A percentile compares a stretch with the other conserved stretches of the same genome.
Evolutionary conservation across 2,797 vertebrate genomes (phyloP).

Genomic region (Xiphophorus birchmanni): DNA sequence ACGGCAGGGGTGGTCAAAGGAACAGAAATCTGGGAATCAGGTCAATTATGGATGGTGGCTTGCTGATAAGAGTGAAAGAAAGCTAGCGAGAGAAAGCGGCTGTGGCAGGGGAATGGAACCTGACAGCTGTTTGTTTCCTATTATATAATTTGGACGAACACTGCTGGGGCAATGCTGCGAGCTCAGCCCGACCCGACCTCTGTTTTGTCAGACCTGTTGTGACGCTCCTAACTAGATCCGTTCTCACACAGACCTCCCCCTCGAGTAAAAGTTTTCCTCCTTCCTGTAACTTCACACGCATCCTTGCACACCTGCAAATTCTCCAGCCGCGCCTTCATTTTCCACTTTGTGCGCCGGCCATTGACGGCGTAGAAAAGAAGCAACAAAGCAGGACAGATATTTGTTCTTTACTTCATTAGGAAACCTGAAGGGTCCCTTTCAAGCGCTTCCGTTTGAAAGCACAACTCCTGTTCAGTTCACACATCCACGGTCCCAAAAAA

Average conservation of each 20-base stretch:
- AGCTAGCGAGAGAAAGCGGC: slow-evolving; percentile 54
- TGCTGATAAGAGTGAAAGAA: slow-evolving; percentile 78
- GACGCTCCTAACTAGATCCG: slow-evolving; percentile 79
- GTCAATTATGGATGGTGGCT: slow-evolving; percentile 85
- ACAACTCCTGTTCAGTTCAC: slow-evolving; percentile 77
- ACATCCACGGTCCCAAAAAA: slow-evolving; percentile 75
- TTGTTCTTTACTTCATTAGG: slow-evolving; percentile 77
- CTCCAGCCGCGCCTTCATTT: slow-evolving; percentile 71
- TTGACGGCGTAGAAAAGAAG: slow-evolving; percentile 74
- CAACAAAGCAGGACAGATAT: slow-evolving; percentile 74
- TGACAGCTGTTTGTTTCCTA: slow-evolving; percentile 51
- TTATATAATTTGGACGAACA: slow-evolving; percentile 49
- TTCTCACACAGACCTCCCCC: slow-evolving; percentile 78
- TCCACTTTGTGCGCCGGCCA: slow-evolving; percentile 64
- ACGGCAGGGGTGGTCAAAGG: slow-evolving; percentile 83
- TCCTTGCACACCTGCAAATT: slow-evolving; percentile 81
- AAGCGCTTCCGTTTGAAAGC: slow-evolving; percentile 72
- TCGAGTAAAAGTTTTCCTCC: slow-evolving; percentile 67
- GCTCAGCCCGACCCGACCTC: slow-evolving; percentile 67
- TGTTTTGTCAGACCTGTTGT: slow-evolving; percentile 75
- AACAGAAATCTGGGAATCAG: slow-evolving; percentile 86
- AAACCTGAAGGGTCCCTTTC: slow-evolving; percentile 74
- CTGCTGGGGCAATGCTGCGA: slow-evolving; percentile 57
- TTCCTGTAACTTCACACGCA: slow-evolving; percentile 67
- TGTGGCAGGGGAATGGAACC: slow-evolving; percentile 44